These are phyloP conservation scores for Palythoa grandis DNA, from an alignment of 92 coral and sea anemone species.

Conservation along the genomic window DNA sequence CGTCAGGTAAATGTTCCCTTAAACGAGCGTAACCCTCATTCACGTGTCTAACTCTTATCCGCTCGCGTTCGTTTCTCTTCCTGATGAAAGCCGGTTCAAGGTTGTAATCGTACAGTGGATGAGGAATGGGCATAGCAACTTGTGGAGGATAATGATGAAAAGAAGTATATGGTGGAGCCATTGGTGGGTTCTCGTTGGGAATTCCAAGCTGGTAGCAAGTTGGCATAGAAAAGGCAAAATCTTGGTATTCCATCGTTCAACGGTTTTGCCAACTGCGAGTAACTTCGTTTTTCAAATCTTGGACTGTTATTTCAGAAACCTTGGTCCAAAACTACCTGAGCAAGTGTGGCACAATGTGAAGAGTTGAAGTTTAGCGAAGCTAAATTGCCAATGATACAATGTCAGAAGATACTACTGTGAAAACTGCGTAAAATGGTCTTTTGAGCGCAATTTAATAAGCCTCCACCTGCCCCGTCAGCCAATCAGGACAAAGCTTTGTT, in stretches of 20 bases:
- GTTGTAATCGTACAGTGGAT: constrained; percentile 96
- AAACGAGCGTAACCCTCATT: constrained; percentile 98
- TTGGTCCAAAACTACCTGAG: background rate
- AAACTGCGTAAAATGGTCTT: constrained; percentile 72
- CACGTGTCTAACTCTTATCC: constrained; percentile 97
- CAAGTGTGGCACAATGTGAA: constrained; percentile 4
- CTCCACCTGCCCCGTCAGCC: constrained; percentile 92
- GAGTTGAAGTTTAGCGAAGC: constrained; percentile 16
- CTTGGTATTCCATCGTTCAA: constrained; percentile 74
- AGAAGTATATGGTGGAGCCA: constrained; percentile 57
- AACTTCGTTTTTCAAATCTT: background rate
- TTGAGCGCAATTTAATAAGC: constrained; percentile 89
- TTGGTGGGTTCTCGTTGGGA: constrained; percentile 89
- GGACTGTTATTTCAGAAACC: constrained; percentile 3
- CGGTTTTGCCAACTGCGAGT: constrained; percentile 42
- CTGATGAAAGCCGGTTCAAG: constrained; percentile 97
- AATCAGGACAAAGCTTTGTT: constrained; percentile 84
- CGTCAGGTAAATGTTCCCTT: constrained; percentile 96
- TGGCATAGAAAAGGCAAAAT: constrained; percentile 98
- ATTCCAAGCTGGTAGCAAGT: constrained; percentile 99
- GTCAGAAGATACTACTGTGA: constrained; percentile 29
- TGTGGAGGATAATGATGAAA: constrained; percentile 85
- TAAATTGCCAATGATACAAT: constrained; percentile 30
- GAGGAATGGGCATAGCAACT: constrained; percentile 97
- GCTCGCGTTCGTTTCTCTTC: constrained; percentile 92